These are phyloP conservation scores for Sphaerodactylus townsendi DNA, from an alignment of 2,113 vertebrate species.

Conservation along the genomic window DNA sequence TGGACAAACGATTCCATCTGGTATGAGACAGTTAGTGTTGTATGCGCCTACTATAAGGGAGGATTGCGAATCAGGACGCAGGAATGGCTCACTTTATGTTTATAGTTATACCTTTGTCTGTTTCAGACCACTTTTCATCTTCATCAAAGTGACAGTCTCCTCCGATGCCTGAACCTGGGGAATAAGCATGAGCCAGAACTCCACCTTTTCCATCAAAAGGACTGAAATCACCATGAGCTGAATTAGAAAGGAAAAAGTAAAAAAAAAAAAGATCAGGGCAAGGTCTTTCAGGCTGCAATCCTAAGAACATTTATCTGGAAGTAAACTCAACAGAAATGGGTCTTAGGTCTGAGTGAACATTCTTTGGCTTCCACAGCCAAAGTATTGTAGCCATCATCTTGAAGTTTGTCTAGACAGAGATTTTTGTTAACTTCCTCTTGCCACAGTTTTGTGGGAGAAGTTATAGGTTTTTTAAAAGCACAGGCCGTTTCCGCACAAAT, in stretches of 20 bases:
- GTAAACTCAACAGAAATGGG: too few relatives aligned
- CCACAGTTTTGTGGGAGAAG: background rate
- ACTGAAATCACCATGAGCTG: conserved; percentile 74
- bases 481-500: too few relatives aligned
- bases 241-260: conserved; percentile 1
- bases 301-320: too few relatives aligned
- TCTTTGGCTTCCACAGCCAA: too few relatives aligned
- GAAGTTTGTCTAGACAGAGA: background rate
- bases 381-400: background rate
- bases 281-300: too few relatives aligned
- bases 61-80: background rate
- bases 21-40: too few relatives aligned
- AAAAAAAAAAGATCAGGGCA: background rate
- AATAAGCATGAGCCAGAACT: conserved; percentile 75
- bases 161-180: conserved; percentile 64
- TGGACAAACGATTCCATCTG: too few relatives aligned
- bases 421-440: background rate
- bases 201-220: conserved; percentile 74
- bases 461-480: background rate
- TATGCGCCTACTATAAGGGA: background rate
- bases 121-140: conserved; percentile 74
- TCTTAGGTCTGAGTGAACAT: too few relatives aligned
- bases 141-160: conserved; percentile 81
- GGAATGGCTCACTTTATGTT: background rate
- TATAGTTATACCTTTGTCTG: conserved; percentile 51